These are phyloP conservation scores for Lontra canadensis DNA, from an alignment of 2,113 vertebrate species.

Conservation along the genomic window DNA sequence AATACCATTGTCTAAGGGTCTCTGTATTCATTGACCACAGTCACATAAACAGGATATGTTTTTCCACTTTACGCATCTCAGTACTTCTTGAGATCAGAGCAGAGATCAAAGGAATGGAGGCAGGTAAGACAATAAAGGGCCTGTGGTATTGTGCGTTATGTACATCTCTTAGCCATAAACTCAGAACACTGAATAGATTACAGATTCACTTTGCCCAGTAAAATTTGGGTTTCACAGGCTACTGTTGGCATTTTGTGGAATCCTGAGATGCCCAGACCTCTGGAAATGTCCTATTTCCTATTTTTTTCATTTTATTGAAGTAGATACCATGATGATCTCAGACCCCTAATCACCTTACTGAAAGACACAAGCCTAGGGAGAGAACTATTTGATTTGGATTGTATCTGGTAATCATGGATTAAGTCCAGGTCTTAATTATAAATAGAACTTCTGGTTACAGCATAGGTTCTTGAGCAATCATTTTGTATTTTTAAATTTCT, in stretches of 20 bases:
- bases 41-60: background rate
- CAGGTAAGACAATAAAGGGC: background rate
- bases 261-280: background rate
- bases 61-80: background rate
- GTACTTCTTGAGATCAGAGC: background rate
- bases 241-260: background rate
- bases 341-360: background rate
- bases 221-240: background rate
- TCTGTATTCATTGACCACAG: background rate
- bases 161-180: background rate
- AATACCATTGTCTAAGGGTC: background rate
- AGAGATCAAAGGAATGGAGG: background rate
- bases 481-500: slow-evolving; percentile 20
- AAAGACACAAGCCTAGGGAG: background rate
- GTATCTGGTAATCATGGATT: background rate
- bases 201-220: background rate
- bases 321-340: background rate
- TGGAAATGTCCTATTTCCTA: background rate
- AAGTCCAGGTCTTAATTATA: background rate
- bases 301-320: slow-evolving; percentile 13
- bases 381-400: slow-evolving; percentile 17
- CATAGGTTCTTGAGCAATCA: background rate
- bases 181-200: background rate
- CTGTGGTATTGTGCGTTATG: background rate
- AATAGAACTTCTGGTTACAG: background rate